Evolutionary conservation across 1,140 invertebrate species (phyloP).

Genomic region (Chironomus striatipennis): DNA sequence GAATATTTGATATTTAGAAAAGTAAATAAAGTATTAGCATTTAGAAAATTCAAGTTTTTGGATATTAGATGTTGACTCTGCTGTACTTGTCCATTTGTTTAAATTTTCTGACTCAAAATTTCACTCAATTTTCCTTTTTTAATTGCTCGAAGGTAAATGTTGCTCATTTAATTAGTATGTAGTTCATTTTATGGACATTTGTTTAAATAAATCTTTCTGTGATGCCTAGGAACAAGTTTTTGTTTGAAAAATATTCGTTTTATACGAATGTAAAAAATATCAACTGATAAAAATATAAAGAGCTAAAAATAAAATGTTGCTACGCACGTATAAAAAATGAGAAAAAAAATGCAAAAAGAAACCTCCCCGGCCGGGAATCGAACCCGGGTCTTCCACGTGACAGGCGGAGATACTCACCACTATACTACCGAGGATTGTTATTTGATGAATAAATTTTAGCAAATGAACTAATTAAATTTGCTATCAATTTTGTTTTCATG

Average conservation of each 20-base stretch:
- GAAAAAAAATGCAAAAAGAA: background rate
- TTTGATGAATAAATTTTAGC: background rate
- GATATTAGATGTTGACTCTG: background rate
- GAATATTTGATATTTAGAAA: conserved; percentile 16
- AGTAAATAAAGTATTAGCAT: conserved; percentile 19
- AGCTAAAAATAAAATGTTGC: background rate
- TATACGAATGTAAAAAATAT: background rate
- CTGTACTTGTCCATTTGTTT: background rate
- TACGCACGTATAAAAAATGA: background rate
- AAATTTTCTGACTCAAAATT: background rate
- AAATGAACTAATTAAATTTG: background rate
- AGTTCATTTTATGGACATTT: background rate
- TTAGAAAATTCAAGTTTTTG: background rate
- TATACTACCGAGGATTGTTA: conserved; percentile 43
- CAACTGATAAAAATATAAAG: background rate
- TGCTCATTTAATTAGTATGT: conserved; percentile 2
- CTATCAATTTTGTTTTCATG: background rate
- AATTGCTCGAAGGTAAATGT: background rate
- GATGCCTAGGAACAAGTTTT: background rate
- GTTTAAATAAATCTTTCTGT: background rate
- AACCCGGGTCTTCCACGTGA: conserved; percentile 47
- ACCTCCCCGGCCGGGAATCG: conserved; percentile 45
- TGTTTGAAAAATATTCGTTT: background rate
- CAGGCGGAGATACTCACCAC: conserved; percentile 45
- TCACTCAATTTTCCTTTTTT: background rate